These are phyloP conservation scores for Sphaerophoria taeniata DNA, from an alignment of 2,888 invertebrate species.

Conservation along the genomic window DNA sequence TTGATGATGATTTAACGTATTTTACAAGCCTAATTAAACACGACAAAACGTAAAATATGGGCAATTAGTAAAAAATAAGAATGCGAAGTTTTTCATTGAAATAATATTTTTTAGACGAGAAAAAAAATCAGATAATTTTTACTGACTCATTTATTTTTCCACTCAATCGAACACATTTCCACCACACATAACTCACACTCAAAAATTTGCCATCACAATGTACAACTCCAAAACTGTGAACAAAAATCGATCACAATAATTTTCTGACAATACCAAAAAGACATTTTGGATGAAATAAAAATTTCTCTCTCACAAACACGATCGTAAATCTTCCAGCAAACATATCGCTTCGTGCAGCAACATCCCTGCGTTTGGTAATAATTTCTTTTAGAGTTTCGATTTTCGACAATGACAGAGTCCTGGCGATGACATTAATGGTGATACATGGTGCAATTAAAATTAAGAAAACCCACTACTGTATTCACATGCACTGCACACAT, in stretches of 20 bases:
- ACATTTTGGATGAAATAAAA: constrained; percentile 19
- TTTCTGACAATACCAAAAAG: constrained; percentile 10
- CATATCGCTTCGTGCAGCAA: neutral
- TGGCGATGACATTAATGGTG: constrained; percentile 65
- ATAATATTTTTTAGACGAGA: too few species aligned
- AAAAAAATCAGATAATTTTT: neutral
- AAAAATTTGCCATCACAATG: neutral
- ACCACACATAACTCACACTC: neutral
- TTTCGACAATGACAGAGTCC: constrained; percentile 24
- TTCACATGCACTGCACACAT: neutral
- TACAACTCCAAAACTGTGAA: neutral
- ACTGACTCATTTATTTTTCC: constrained; percentile 39
- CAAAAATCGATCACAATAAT: constrained; percentile 28
- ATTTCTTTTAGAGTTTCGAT: neutral
- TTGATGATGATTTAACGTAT: too few species aligned
- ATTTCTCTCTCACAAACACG: constrained; percentile 20
- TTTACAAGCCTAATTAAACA: too few species aligned
- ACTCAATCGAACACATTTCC: constrained; percentile 37
- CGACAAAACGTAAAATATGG: too few species aligned
- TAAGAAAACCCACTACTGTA: constrained; percentile 43
- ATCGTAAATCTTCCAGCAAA: constrained; percentile 49
- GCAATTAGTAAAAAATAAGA: too few species aligned
- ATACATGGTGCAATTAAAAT: constrained; percentile 62
- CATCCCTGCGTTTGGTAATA: constrained; percentile 43
- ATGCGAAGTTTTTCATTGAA: too few species aligned